Evolutionary conservation across 2,797 vertebrate species (phyloP).

Genomic region (Chelon labrosus): DNA sequence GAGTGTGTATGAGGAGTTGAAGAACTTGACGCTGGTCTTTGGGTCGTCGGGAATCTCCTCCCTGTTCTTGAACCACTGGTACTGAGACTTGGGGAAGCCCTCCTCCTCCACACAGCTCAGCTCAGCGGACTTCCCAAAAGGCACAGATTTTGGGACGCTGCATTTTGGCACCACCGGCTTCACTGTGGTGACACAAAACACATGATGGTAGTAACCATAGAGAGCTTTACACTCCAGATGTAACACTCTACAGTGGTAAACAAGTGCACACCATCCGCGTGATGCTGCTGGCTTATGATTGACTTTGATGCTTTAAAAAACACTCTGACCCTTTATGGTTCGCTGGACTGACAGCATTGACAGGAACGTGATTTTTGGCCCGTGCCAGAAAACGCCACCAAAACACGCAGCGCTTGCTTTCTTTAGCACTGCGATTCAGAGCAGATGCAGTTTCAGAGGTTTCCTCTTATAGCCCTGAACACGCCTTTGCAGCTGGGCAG

Average conservation of each 20-base stretch:
- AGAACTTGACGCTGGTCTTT: conserved; percentile 87
- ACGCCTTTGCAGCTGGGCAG: conserved; percentile 83
- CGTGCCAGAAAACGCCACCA: conserved; percentile 74
- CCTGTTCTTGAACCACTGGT: conserved; percentile 95
- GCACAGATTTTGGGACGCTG: conserved; percentile 93
- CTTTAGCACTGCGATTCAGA: conserved; percentile 83
- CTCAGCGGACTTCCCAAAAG: conserved; percentile 93
- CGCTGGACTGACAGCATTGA: conserved; percentile 29
- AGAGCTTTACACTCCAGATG: background rate
- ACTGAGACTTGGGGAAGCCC: conserved; percentile 92
- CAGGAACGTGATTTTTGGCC: conserved; percentile 57
- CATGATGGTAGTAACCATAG: conserved; percentile 22
- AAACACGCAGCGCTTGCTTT: conserved; percentile 80
- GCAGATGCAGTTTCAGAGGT: conserved; percentile 86
- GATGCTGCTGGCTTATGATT: conserved; percentile 28
- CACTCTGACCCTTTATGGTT: conserved; percentile 27
- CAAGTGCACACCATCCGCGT: background rate
- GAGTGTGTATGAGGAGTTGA: conserved; percentile 93
- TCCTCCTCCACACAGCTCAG: conserved; percentile 93
- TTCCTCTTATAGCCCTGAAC: conserved; percentile 86
- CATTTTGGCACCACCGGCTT: conserved; percentile 94
- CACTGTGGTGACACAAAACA: conserved; percentile 83
- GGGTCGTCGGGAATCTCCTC: conserved; percentile 90
- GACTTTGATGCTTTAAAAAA: conserved; percentile 32
- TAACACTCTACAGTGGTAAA: conserved; percentile 12